Evolutionary conservation across 2,113 vertebrate species (phyloP).

Genomic region (Mirza zaza): DNA sequence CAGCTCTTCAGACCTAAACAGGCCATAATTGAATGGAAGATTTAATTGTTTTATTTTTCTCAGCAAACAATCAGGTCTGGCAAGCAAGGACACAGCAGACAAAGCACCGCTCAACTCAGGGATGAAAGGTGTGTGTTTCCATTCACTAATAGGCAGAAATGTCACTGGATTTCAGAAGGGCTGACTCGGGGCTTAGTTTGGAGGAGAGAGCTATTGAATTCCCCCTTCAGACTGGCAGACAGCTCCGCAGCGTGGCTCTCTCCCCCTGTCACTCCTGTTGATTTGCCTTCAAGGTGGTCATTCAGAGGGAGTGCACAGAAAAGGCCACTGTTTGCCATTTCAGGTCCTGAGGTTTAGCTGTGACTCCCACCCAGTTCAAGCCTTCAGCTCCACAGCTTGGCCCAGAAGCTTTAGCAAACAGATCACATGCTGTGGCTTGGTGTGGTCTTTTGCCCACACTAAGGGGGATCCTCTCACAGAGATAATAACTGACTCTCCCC

Average conservation of each 20-base stretch:
- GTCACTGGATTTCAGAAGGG: not conserved
- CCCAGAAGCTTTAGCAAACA: not conserved
- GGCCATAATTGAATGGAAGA: slow-evolving; percentile 68
- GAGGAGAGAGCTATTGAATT: slow-evolving; percentile 33
- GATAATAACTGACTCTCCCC: slow-evolving; percentile 3
- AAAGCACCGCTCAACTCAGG: not conserved
- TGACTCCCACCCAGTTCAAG: not conserved
- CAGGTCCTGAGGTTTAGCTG: not conserved
- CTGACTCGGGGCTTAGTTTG: slow-evolving; percentile 22
- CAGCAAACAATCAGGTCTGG: slow-evolving; percentile 16
- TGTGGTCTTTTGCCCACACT: slow-evolving; percentile 50
- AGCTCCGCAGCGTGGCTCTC: not conserved
- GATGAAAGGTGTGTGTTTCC: slow-evolving; percentile 1
- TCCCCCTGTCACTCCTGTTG: not conserved
- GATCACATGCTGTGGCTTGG: not conserved
- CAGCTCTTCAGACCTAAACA: slow-evolving; percentile 64
- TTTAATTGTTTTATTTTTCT: slow-evolving; percentile 54
- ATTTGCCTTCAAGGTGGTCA: slow-evolving; percentile 50
- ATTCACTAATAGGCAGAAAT: slow-evolving; percentile 37
- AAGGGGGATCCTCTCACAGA: slow-evolving; percentile 42
- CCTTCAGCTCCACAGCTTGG: not conserved
- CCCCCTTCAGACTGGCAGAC: slow-evolving; percentile 33
- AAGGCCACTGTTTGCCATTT: slow-evolving; percentile 29
- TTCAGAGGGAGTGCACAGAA: slow-evolving; percentile 54
- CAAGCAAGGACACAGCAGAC: slow-evolving; percentile 36